Evolutionary conservation across 2,113 vertebrate species (phyloP).

Genomic region (Pteronura brasiliensis): DNA sequence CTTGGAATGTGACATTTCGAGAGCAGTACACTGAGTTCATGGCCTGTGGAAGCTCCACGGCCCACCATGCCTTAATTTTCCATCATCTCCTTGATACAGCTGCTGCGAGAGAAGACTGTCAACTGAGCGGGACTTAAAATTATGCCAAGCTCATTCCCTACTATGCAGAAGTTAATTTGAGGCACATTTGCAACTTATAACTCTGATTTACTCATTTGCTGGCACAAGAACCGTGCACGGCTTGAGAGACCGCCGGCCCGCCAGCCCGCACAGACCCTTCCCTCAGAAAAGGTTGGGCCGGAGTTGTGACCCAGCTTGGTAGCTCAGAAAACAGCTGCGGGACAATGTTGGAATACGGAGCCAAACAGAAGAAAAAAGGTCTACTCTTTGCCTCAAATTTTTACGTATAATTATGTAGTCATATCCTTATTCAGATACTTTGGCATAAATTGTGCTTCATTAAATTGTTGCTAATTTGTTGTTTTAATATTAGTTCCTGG

Average conservation of each 20-base stretch:
- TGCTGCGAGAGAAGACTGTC: slow-evolving; percentile 39
- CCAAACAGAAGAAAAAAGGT: neutral
- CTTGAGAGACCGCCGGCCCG: neutral
- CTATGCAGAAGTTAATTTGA: slow-evolving; percentile 64
- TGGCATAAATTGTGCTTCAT: slow-evolving; percentile 52
- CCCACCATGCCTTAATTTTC: slow-evolving; percentile 62
- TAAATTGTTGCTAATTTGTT: slow-evolving; percentile 57
- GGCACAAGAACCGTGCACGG: neutral
- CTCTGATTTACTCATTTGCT: slow-evolving; percentile 58
- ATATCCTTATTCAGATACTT: slow-evolving; percentile 39
- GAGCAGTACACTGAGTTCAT: slow-evolving; percentile 69
- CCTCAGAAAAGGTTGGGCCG: neutral
- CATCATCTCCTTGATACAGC: slow-evolving; percentile 64
- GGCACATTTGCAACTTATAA: slow-evolving; percentile 71
- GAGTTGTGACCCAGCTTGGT: neutral
- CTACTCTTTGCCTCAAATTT: slow-evolving; percentile 35
- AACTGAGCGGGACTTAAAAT: slow-evolving; percentile 62
- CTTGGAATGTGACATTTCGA: slow-evolving; percentile 85
- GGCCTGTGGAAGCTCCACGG: slow-evolving; percentile 36
- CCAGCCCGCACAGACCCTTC: neutral
- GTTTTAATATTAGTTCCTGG: slow-evolving; percentile 48
- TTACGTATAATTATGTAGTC: slow-evolving; percentile 52
- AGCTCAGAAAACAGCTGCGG: neutral
- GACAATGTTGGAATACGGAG: neutral
- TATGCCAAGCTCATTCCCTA: slow-evolving; percentile 44